Evolutionary conservation across 2,888 invertebrate species (phyloP).

Genomic region (Drosophila mayaguana): DNA sequence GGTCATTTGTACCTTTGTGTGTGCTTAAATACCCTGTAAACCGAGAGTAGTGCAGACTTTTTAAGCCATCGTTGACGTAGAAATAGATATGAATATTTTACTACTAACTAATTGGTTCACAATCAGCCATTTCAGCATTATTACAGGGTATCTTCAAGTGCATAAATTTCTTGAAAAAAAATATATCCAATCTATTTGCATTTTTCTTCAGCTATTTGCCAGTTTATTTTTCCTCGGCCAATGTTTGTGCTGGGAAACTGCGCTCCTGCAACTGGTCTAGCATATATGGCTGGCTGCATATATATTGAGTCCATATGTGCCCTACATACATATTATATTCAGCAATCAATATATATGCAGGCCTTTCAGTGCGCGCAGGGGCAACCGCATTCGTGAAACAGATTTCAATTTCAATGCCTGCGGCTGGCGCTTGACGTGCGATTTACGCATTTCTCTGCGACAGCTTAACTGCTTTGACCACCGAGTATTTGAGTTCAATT

Average conservation of each 20-base stretch:
- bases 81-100: too few relatives aligned
- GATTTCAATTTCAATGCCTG: slow-evolving; percentile 31
- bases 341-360: slow-evolving; percentile 20
- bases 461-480: neutral
- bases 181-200: neutral
- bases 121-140: too few relatives aligned
- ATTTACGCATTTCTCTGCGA: slow-evolving; percentile 45
- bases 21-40: slow-evolving; percentile 13
- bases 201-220: slow-evolving; percentile 33
- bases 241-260: slow-evolving; percentile 16
- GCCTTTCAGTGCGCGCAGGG: slow-evolving; percentile 38
- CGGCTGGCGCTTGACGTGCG: slow-evolving; percentile 19
- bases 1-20: slow-evolving; percentile 14
- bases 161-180: too few relatives aligned
- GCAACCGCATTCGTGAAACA: slow-evolving; percentile 11
- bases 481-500: slow-evolving; percentile 34
- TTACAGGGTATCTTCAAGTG: slow-evolving; percentile 8
- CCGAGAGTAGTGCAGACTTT: too few relatives aligned
- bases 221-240: slow-evolving; percentile 51
- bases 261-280: slow-evolving; percentile 33
- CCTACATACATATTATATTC: slow-evolving; percentile 13
- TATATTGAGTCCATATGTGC: slow-evolving; percentile 1
- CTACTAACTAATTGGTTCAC: neutral
- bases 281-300: slow-evolving; percentile 11
- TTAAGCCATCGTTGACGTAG: too few relatives aligned